Conservation (phyloP, 2,113 vertebrate species). For the Sturnus vulgaris region DNA sequence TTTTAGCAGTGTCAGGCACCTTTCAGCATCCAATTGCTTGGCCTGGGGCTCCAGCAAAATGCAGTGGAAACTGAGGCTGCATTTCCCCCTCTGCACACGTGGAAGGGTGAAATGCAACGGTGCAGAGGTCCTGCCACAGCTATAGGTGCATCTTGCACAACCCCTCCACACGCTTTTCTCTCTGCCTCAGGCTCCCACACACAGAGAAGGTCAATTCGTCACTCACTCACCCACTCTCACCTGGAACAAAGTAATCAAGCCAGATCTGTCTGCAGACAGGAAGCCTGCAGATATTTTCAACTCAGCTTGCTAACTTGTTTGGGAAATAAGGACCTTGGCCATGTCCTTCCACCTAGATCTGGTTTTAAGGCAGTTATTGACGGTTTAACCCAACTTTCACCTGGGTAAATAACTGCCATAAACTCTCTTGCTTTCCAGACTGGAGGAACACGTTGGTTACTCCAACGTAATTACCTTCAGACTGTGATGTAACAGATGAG, state of each 20-base stretch:
- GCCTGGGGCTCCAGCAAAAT: neutral
- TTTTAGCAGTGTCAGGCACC: neutral
- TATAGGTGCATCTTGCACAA: neutral
- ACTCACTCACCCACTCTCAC: neutral
- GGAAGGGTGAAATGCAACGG: fast-evolving
- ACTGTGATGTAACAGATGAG: neutral
- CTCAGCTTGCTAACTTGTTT: neutral
- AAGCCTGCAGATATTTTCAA: neutral
- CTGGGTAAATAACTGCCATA: neutral
- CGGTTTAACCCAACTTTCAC: neutral
- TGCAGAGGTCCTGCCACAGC: neutral
- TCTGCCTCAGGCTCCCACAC: neutral
- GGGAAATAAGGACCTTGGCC: constrained; percentile 2
- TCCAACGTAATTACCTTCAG: neutral
- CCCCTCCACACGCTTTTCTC: fast-evolving
- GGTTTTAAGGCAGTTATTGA: neutral
- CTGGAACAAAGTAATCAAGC: neutral
- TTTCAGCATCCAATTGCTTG: neutral
- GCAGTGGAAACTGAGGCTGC: neutral
- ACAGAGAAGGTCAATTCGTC: neutral
- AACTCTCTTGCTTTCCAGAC: neutral
- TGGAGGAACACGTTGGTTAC: neutral
- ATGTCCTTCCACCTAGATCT: neutral
- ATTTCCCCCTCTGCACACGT: fast-evolving
- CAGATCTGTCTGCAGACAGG: neutral